phyloP scores from a whole-genome alignment of 1,140 invertebrate genomes.

The Drosophila nigrodunni region DNA sequence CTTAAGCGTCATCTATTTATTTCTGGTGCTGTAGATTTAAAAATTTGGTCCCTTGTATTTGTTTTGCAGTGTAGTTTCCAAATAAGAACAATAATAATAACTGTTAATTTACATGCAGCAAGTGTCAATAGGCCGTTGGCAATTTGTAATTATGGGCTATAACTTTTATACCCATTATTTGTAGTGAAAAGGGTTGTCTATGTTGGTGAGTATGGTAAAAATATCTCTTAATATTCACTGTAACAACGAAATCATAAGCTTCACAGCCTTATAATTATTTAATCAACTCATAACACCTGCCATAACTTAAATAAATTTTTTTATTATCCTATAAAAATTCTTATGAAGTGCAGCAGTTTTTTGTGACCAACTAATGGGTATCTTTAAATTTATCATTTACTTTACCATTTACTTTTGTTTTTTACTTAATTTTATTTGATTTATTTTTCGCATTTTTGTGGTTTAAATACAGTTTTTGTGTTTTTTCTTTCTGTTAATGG shows the following conservation, averaged over 20 bases:
- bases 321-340: no score
- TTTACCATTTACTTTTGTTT: background rate
- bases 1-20: conserved; percentile 19
- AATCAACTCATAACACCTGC: no score
- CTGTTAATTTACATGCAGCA: conserved; percentile 77
- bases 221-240: no score
- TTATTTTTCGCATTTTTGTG: background rate
- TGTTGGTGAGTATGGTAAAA: no score
- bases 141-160: conserved; percentile 66
- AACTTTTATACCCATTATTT: background rate
- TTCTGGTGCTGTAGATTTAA: background rate
- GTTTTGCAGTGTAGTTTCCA: conserved; percentile 46
- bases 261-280: no score
- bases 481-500: conserved; percentile 52
- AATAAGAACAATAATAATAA: conserved; percentile 59
- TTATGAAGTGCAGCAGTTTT: no score
- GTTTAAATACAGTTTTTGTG: conserved; percentile 28
- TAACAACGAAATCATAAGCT: no score
- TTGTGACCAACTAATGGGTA: no score
- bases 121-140: conserved; percentile 75
- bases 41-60: conserved; percentile 12
- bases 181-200: no score
- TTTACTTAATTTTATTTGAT: conserved; percentile 41
- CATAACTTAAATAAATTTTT: no score
- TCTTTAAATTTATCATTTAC: no score